phyloP scores from a whole-genome alignment of 2,113 vertebrate species.

The Brachyistius frenatus region DNA sequence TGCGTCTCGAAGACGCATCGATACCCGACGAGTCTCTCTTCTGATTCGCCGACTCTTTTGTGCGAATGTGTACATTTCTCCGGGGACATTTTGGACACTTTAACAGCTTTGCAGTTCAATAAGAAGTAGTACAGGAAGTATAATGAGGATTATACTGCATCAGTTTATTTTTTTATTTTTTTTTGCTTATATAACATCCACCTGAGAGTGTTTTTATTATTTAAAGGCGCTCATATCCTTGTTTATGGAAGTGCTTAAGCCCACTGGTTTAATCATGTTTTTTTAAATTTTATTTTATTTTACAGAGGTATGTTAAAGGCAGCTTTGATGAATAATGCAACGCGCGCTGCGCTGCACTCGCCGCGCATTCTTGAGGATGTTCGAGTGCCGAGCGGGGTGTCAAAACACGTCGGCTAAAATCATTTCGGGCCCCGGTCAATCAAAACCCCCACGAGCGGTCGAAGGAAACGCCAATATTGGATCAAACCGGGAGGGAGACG shows the following conservation, averaged over 20 bases:
- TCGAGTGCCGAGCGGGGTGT: neutral
- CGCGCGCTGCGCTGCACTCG: slow-evolving; percentile 1
- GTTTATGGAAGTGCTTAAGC: slow-evolving; percentile 54
- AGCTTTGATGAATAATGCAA: slow-evolving; percentile 72
- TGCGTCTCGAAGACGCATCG: no score
- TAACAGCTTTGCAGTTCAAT: no score
- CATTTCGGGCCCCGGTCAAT: slow-evolving; percentile 17
- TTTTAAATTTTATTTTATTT: neutral
- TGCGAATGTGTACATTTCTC: no score
- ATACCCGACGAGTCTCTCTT: no score
- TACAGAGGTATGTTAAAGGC: slow-evolving; percentile 31
- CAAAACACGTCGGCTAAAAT: slow-evolving; percentile 26
- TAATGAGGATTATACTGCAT: no score
- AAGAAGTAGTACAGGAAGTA: no score
- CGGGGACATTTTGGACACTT: no score
- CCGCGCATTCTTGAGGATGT: slow-evolving; percentile 34
- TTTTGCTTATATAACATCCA: slow-evolving; percentile 51
- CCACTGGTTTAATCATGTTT: slow-evolving; percentile 39
- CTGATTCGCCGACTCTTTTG: no score
- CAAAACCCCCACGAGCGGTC: slow-evolving; percentile 19
- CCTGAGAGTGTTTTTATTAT: slow-evolving; percentile 57
- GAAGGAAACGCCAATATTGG: slow-evolving; percentile 57
- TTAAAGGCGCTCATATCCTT: slow-evolving; percentile 60
- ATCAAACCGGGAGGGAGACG: slow-evolving; percentile 29
- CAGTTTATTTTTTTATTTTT: neutral